A percentile compares a stretch with the other conserved stretches of the same genome.
Evolutionary conservation across 2,797 vertebrate species (phyloP).

Genomic region (Danio kyathit): DNA sequence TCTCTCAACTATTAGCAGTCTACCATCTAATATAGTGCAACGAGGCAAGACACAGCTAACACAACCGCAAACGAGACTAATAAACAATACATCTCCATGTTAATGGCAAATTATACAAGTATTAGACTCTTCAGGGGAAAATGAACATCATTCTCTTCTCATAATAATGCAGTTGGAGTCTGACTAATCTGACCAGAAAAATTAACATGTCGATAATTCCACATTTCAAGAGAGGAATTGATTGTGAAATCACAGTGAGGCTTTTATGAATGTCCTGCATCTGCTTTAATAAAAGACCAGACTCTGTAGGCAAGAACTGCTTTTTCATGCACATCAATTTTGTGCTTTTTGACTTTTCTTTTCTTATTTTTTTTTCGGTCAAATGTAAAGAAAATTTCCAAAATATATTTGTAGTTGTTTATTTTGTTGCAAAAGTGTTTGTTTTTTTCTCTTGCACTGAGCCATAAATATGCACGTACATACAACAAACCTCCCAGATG

Average conservation of each 20-base stretch:
- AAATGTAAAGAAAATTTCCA: too few species aligned
- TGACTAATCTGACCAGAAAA: slow-evolving; percentile 22
- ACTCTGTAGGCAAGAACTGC: not conserved
- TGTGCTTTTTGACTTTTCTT: too few species aligned
- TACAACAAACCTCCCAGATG: too few species aligned
- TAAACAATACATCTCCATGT: slow-evolving; percentile 60
- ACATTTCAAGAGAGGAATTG: slow-evolving; percentile 9
- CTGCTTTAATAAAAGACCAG: slow-evolving; percentile 14
- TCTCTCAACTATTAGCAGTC: slow-evolving; percentile 50
- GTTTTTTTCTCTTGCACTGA: too few species aligned
- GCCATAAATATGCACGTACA: too few species aligned
- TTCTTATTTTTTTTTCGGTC: too few species aligned
- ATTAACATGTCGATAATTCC: slow-evolving; percentile 21
- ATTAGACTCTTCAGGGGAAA: slow-evolving; percentile 43
- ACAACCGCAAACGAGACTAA: slow-evolving; percentile 38
- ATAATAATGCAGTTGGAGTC: slow-evolving; percentile 30
- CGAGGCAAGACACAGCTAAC: slow-evolving; percentile 42
- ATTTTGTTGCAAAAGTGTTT: too few species aligned
- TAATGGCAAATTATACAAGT: slow-evolving; percentile 65
- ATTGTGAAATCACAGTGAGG: not conserved
- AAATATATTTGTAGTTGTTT: too few species aligned
- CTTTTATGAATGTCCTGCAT: slow-evolving; percentile 1
- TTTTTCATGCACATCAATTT: too few species aligned
- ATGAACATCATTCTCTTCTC: slow-evolving; percentile 26
- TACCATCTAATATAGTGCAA: slow-evolving; percentile 56